phyloP scores from a whole-genome alignment of 1,140 invertebrate genomes.

The Patella vulgata region DNA sequence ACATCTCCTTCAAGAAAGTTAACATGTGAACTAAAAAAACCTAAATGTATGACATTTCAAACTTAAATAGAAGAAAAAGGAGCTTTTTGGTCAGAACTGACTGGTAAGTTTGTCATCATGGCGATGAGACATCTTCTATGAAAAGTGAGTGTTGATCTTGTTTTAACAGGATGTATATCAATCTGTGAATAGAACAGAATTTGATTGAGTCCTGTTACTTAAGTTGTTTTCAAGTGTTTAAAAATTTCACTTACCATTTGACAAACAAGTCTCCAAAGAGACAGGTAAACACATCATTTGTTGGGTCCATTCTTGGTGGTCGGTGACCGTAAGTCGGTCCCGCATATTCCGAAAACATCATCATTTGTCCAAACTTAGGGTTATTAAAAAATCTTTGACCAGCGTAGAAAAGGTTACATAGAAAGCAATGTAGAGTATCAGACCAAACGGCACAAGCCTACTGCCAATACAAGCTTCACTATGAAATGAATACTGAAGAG shows the following conservation, averaged over 20 bases:
- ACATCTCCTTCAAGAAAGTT: no score
- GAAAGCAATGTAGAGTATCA: background rate
- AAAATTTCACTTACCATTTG: constrained; percentile 56
- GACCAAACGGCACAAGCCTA: background rate
- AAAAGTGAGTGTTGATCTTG: no score
- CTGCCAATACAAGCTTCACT: background rate
- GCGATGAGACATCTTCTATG: no score
- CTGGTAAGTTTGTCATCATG: no score
- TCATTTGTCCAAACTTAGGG: constrained; percentile 7
- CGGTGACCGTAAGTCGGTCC: constrained; percentile 32
- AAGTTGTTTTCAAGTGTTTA: background rate
- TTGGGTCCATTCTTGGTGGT: constrained; percentile 47
- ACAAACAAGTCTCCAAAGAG: constrained; percentile 62
- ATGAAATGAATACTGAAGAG: no score
- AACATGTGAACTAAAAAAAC: no score
- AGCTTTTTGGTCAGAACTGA: no score
- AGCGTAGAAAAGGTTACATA: constrained; percentile 1
- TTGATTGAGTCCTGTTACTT: background rate
- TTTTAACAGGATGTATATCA: background rate
- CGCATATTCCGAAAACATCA: constrained; percentile 51
- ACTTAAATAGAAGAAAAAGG: no score
- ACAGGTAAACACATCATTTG: constrained; percentile 62
- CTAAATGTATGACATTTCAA: no score
- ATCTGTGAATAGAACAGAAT: background rate
- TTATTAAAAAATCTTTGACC: constrained; percentile 6